These are phyloP conservation scores for Kryptolebias ocellatus DNA, from an alignment of 2,797 vertebrate species.

Conservation along the genomic window DNA sequence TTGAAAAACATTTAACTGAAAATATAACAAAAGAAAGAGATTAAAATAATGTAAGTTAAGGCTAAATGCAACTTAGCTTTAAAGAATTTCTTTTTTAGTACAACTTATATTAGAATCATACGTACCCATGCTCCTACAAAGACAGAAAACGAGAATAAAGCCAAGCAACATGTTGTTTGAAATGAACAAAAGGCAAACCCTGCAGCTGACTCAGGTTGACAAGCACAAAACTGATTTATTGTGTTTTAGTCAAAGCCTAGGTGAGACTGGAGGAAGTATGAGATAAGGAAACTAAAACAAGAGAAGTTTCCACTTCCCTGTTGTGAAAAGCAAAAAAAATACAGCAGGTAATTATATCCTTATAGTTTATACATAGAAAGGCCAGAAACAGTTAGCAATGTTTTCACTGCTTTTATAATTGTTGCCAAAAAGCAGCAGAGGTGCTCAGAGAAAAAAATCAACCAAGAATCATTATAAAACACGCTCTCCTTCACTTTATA, in stretches of 20 bases:
- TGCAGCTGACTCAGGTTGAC: constrained; percentile 14
- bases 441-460: background rate
- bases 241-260: constrained; percentile 10
- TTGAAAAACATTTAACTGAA: no score
- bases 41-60: no score
- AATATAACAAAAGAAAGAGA: no score
- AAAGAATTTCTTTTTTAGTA: background rate
- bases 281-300: constrained; percentile 12
- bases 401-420: background rate
- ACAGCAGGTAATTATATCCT: background rate
- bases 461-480: constrained; percentile 24
- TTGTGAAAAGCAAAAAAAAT: background rate
- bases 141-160: constrained; percentile 31
- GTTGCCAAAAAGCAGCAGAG: background rate
- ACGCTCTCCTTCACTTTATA: constrained; percentile 18
- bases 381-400: background rate
- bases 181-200: background rate
- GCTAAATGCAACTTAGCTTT: background rate
- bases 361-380: background rate
- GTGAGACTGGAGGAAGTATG: constrained; percentile 53
- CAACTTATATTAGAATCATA: background rate
- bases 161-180: constrained; percentile 43
- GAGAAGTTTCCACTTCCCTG: constrained; percentile 64
- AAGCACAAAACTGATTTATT: background rate
- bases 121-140: constrained; percentile 53